Conservation (phyloP, 2,113 vertebrate species). For the Crotalus helleri region DNA sequence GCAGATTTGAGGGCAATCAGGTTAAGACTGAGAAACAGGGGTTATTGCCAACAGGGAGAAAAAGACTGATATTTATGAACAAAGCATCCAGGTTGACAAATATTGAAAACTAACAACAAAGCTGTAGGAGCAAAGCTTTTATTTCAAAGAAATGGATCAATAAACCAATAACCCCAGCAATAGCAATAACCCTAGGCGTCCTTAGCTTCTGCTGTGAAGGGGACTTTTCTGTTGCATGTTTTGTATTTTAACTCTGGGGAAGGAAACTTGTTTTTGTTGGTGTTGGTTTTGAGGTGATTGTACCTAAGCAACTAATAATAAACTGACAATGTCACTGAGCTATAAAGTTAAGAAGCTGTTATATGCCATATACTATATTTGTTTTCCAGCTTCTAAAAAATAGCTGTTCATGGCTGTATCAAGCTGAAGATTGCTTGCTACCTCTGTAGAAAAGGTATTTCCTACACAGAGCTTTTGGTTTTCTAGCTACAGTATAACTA, state of each 20-base stretch:
- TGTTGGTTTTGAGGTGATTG: neutral
- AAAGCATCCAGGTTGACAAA: conserved; percentile 17
- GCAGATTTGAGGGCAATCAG: conserved; percentile 42
- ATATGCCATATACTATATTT: conserved; percentile 2
- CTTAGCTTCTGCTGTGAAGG: neutral
- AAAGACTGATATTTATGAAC: conserved; percentile 41
- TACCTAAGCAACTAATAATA: neutral
- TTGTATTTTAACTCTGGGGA: neutral
- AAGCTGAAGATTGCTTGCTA: neutral
- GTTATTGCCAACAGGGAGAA: conserved; percentile 46
- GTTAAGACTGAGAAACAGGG: conserved; percentile 24
- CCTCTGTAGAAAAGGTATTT: neutral
- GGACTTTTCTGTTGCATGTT: neutral
- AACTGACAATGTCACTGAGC: neutral
- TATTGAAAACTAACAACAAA: conserved; percentile 11
- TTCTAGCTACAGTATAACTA: neutral
- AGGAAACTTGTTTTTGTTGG: neutral
- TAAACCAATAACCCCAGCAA: neutral
- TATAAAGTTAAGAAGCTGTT: neutral
- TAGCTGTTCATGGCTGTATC: neutral
- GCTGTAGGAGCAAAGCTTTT: neutral
- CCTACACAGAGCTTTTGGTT: neutral
- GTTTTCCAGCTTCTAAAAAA: conserved; percentile 6
- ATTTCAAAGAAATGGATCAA: neutral
- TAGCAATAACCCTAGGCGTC: neutral